Evolutionary conservation across 2,113 vertebrate species (phyloP).

Genomic region (Phainopepla nitens): DNA sequence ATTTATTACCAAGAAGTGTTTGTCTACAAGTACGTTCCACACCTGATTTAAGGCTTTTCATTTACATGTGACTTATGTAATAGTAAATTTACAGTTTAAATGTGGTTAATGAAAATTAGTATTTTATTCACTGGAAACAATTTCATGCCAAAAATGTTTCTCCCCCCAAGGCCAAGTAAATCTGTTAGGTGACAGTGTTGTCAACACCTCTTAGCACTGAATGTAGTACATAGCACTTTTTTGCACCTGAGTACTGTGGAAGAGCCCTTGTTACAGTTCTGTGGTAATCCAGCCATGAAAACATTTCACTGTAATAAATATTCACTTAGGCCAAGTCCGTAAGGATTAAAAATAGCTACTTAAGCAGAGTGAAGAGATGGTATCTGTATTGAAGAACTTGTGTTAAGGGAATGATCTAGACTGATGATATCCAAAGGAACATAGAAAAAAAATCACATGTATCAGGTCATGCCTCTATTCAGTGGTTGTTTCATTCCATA

Average conservation of each 20-base stretch:
- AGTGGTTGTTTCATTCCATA: background rate
- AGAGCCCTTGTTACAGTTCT: background rate
- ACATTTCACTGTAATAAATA: background rate
- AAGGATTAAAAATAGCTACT: background rate
- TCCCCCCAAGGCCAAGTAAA: background rate
- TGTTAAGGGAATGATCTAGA: background rate
- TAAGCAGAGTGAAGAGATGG: background rate
- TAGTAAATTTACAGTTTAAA: background rate
- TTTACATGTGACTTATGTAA: background rate
- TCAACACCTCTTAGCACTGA: background rate
- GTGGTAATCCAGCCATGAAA: background rate
- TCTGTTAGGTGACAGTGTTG: background rate
- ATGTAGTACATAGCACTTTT: background rate
- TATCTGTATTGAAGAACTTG: background rate
- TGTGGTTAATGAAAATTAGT: constrained; percentile 13
- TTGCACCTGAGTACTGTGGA: background rate
- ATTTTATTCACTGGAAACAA: constrained; percentile 15
- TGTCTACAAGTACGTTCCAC: background rate
- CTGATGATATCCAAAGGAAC: background rate
- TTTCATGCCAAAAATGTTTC: constrained; percentile 3
- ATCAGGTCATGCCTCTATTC: background rate
- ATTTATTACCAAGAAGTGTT: constrained; percentile 32
- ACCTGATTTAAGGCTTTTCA: constrained; percentile 19
- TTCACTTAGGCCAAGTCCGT: background rate
- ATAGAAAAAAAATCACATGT: background rate